Evolutionary conservation across 2,113 vertebrate genomes (phyloP).

Genomic region (Mirounga angustirostris): DNA sequence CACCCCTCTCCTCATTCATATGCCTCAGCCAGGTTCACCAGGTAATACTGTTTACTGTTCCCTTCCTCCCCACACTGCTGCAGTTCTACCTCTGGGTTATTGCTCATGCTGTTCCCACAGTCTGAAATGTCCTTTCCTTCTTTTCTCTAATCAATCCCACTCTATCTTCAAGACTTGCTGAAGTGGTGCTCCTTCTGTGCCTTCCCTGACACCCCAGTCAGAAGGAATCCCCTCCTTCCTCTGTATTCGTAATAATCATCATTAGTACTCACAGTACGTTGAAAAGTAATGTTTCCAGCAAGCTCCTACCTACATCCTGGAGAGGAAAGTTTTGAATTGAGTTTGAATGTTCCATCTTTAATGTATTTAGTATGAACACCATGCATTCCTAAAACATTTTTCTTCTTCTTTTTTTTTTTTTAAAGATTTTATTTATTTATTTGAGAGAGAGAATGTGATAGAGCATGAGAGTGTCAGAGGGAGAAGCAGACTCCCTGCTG

Average conservation of each 20-base stretch:
- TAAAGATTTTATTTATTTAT: no score
- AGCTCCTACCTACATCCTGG: neutral
- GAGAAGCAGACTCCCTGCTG: no score
- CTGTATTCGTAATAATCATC: neutral
- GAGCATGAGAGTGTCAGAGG: no score
- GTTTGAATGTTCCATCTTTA: slow-evolving; percentile 7
- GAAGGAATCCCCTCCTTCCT: neutral
- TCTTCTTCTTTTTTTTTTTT: neutral
- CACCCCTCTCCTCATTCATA: neutral
- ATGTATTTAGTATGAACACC: neutral
- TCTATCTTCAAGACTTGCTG: neutral
- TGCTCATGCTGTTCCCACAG: neutral
- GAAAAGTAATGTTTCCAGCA: neutral
- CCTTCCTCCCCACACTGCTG: neutral
- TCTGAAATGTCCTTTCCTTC: neutral
- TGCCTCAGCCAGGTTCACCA: neutral
- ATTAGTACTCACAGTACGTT: neutral
- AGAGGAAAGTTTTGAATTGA: neutral
- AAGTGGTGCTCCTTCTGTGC: neutral
- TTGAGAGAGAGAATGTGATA: no score
- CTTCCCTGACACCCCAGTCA: neutral
- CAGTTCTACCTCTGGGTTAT: neutral
- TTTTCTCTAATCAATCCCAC: neutral
- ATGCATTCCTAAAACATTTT: neutral
- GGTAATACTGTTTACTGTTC: fast-evolving